Evolutionary conservation across 2,113 vertebrate species (phyloP).

Genomic region (Corythornis madagascariensis): DNA sequence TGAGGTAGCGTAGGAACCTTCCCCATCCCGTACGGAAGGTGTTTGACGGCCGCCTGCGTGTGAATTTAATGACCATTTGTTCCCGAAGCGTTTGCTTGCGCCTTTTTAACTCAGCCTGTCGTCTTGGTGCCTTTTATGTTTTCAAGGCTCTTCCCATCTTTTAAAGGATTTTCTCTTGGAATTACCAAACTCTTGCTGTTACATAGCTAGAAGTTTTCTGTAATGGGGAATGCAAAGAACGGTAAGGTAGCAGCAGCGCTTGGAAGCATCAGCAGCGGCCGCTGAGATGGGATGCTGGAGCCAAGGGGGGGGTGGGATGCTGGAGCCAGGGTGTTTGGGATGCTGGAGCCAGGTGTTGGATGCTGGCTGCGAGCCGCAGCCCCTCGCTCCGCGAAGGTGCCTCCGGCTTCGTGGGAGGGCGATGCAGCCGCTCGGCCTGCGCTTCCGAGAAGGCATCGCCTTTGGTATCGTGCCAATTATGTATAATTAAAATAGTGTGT

Average conservation of each 20-base stretch:
- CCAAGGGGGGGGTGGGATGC: not conserved
- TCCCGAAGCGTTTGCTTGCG: not conserved
- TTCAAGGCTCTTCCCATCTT: not conserved
- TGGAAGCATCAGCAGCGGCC: accelerated
- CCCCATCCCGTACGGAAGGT: not conserved
- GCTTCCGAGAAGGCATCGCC: accelerated
- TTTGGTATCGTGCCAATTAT: accelerated
- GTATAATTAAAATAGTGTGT: not conserved
- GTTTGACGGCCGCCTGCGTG: not conserved
- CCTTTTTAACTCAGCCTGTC: not conserved
- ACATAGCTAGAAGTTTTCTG: not conserved
- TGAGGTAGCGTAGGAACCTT: not conserved
- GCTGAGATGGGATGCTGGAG: too few species aligned
- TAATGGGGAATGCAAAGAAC: accelerated
- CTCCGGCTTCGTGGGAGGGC: too few species aligned
- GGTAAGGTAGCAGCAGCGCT: not conserved
- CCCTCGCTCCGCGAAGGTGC: not conserved
- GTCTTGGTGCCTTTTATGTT: not conserved
- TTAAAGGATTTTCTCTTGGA: not conserved
- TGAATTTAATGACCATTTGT: not conserved
- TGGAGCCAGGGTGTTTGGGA: too few species aligned
- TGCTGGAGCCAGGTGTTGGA: not conserved
- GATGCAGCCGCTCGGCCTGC: not conserved
- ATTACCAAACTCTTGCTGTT: not conserved
- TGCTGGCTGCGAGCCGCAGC: too few species aligned